Evolutionary conservation across 1,140 invertebrate genomes (phyloP), one percentile per base, ranked within the genome.

Genomic region (Ptiloglossa arizonensis): DNA sequence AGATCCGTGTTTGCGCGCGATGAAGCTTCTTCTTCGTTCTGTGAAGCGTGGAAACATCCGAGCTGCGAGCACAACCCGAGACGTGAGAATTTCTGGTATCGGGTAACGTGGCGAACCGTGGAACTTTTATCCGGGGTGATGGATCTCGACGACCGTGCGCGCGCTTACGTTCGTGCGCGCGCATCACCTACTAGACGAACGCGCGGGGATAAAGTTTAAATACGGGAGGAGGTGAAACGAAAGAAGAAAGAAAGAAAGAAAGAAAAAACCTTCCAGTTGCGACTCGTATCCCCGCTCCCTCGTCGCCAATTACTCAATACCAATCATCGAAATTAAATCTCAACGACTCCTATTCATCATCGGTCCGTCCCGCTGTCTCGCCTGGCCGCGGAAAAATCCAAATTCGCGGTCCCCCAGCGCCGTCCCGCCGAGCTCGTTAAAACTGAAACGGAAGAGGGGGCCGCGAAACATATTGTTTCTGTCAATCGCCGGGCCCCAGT

Each of bases 291-390:
- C n/a, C 0, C 41, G 5, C 15, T 24, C 29, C 5, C 22, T 15
- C n/a, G 9, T 9, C 62, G 54, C 64, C 73, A 60, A 69, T 76
- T 60, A 76, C 17, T 76, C 73, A 76, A 76, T 76, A 29, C 64
- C 54, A 69, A 76, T 76, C 66, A 68, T 76, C 73, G 73, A 48
- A 76, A 76, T 76, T 69, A 76, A 76, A 76, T 76, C 73, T 60
- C 73, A 48, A 19, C 73, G 57, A 5, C 29, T 35, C 22, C 66
- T 59, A 76, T 76, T 44, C 64, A 76, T 76, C 73, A 76, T 24
- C 24, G 22, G n/a, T 66, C 35, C 48, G 60, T 2, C 11, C 13
- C 32, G 48, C 22, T 15, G 44, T 56, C 48, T n/a, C n/a, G 15
- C 5, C 22, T n/a, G n/a, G n/a, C 6, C 19, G 9, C n/a, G 4